Evolutionary conservation across 2,113 vertebrate species (phyloP), one percentile per base, ranked within the genome.

Genomic region (Prietella phreatophila): DNA sequence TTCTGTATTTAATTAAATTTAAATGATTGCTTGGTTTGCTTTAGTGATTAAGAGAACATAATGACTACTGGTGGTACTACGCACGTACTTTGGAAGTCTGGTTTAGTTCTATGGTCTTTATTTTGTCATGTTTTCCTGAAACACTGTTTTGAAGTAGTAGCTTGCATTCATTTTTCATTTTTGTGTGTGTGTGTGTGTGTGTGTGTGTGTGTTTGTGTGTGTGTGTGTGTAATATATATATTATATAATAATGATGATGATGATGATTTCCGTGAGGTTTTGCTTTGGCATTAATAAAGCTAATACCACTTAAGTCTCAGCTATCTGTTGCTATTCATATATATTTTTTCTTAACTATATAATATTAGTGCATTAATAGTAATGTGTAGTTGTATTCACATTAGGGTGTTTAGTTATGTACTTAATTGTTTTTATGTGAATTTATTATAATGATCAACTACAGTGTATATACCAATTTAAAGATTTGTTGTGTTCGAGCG

Each of bases 261-360:
- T n/a, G n/a, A n/a, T n/a, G n/a, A n/a, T 88, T 89, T 88, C 27
- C 69, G 17, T 76, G 58, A 82, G 15, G n/a, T 69, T 69, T 86
- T 86, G 60, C 73, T 84, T 86, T 84, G 53, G 25, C 69, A 83
- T n/a, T 91, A 93, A 91, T 86, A 91, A 91, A 91, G 92, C 93
- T 92, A 91, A 93, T 90, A 93, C 92, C 93, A 95, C 94, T 95
- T 94, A 94, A 94, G 94, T 91, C 60, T 42, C 25, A 75, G n/a
- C 42, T 83, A 90, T 7, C 7, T 47, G 42, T 47, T 7, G 5
- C 42, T 47, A 47, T 47, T 47, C 42, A 47, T 47, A 47, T 47
- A 47, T 47, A 0, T 47, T 47, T 47, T 47, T 5, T 42, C 4
- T 4, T 39, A 39, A 42, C 42, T 47, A 6, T 36, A 2, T 36